A percentile compares a stretch with the other conserved stretches of the same genome.
phyloP scores from a whole-genome alignment of 2,113 vertebrate species.

The Bostrychus sinensis region DNA sequence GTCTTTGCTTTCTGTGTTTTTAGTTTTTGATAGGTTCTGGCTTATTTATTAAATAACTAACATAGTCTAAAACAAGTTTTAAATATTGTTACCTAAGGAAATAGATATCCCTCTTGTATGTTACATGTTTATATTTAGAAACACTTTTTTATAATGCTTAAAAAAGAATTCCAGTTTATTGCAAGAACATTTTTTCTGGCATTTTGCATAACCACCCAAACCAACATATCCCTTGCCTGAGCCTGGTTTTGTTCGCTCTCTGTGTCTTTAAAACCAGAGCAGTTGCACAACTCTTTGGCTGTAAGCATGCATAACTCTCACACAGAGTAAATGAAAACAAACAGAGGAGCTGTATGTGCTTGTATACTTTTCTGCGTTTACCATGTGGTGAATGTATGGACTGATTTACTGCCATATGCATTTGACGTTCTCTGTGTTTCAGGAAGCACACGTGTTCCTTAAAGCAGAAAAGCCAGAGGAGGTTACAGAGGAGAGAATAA shows the following conservation, averaged over 20 bases:
- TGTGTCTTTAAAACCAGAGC: constrained; percentile 40
- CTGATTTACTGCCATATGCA: constrained; percentile 10
- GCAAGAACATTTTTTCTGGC: too few relatives aligned
- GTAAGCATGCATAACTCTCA: constrained; percentile 49
- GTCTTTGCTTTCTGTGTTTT: too few relatives aligned
- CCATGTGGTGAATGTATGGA: constrained; percentile 13
- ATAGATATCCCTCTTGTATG: too few relatives aligned
- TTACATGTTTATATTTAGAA: too few relatives aligned
- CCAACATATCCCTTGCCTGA: constrained; percentile 43
- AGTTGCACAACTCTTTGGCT: constrained; percentile 69
- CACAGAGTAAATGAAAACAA: constrained; percentile 52
- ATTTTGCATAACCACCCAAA: constrained; percentile 39
- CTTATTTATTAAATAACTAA: too few relatives aligned
- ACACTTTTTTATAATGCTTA: too few relatives aligned
- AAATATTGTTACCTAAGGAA: too few relatives aligned
- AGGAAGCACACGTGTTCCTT: constrained; percentile 80
- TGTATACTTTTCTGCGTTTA: constrained; percentile 14
- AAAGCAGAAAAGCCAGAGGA: constrained; percentile 74
- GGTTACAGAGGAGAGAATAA: constrained; percentile 77
- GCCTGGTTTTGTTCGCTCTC: constrained; percentile 45
- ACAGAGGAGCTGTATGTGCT: constrained; percentile 38
- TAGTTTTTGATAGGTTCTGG: too few relatives aligned
- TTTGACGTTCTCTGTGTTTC: constrained; percentile 34
- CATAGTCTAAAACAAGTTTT: too few relatives aligned
- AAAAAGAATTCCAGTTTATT: too few relatives aligned